Percentiles rank a stretch among this genome's conserved stretches.
phyloP scores from a whole-genome alignment of 2,797 vertebrate genomes.

The Hybognathus amarus region DNA sequence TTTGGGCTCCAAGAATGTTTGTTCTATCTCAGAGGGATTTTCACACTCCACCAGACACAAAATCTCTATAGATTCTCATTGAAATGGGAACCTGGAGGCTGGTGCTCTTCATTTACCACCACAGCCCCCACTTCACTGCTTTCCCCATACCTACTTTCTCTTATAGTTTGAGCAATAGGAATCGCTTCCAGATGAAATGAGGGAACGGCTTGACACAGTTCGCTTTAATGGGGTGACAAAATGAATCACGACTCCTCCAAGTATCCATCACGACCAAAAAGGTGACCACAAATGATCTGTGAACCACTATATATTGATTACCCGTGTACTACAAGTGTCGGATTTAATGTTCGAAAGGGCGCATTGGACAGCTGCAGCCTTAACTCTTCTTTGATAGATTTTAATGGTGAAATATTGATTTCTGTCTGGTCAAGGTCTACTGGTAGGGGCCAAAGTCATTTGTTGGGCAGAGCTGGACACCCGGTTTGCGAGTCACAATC shows the following conservation, averaged over 20 bases:
- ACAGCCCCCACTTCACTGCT: constrained; percentile 23
- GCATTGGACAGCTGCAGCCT: constrained; percentile 86
- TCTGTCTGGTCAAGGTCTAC: constrained; percentile 93
- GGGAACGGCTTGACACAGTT: constrained; percentile 88
- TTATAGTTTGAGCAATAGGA: constrained; percentile 87
- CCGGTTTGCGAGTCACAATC: constrained; percentile 83
- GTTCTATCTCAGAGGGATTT: constrained; percentile 85
- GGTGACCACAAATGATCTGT: constrained; percentile 94
- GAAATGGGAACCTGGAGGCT: constrained; percentile 80
- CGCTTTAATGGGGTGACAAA: constrained; percentile 96
- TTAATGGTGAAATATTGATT: constrained; percentile 99
- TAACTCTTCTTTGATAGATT: constrained; percentile 94
- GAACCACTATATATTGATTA: constrained; percentile 95
- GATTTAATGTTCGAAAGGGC: constrained; percentile 92
- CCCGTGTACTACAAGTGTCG: constrained; percentile 94
- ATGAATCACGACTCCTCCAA: constrained; percentile 90
- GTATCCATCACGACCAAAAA: constrained; percentile 90
- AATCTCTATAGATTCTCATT: constrained; percentile 92
- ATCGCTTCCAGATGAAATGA: constrained; percentile 89
- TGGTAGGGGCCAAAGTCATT: constrained; percentile 92
- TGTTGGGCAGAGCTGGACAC: constrained; percentile 91
- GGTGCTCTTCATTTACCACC: constrained; percentile 52
- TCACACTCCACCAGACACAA: constrained; percentile 86
- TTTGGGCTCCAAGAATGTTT: constrained; percentile 87
- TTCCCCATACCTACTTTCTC: constrained; percentile 55